Evolutionary conservation across 2,113 vertebrate species (phyloP), one percentile per base, ranked within the genome.

Genomic region (Microcebus griseorufus): DNA sequence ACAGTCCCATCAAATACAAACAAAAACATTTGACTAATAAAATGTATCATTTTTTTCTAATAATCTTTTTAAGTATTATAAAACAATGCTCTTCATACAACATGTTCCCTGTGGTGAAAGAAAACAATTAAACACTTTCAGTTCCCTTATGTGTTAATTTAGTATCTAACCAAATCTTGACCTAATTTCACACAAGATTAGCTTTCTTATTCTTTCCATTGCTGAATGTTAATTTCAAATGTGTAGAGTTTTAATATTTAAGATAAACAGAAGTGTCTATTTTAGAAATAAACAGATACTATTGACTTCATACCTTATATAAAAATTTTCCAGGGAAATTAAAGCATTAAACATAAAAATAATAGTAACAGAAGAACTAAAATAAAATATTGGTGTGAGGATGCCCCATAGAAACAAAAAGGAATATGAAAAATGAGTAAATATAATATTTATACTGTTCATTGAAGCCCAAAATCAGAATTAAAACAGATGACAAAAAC

Each of bases 141-240:
- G 89, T 97, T 98, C 88, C 78, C 88, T 94, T 85, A 97, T 81
- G 83, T 94, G 42, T 91, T 97, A 97, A 97, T 72, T 96, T 79
- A 96, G 25, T 95, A 97, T 96, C 94, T 97, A 96, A 93, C 81
- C 64, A 97, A 97, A 97, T 87, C 69, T 97, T 98, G 96, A 95
- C 94, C 96, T 98, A 98, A 98, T 98, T 98, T 98, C 96, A 98
- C 90, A 98, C 53, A 96, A 98, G 73, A 98, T 98, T 97, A 95
- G 69, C 90, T 98, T 98, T 51, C 81, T 92, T 95, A 95, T 96
- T 95, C n/a, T 96, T 97, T 87, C 5, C 90, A 93, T 69, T 97
- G 96, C 55, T 81, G 84, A 98, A 97, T 96, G 70, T 84, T 93
- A 97, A 98, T 95, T 67, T 93, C 37, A 62, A 97, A 73, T 83